These are phyloP conservation scores for Torymus texanus DNA, from an alignment of 2,888 invertebrate species.

Conservation along the genomic window DNA sequence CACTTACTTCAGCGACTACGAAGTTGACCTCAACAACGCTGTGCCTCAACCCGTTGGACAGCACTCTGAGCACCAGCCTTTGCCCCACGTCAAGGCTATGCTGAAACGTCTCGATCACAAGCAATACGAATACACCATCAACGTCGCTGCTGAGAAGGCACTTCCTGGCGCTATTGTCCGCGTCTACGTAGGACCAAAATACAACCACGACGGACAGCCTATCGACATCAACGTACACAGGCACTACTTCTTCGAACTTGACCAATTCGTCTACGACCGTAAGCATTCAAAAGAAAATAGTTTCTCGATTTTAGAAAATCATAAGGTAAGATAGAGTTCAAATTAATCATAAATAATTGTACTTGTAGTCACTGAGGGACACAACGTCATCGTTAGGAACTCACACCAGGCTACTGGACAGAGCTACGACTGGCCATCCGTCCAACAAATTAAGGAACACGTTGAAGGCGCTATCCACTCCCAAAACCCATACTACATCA, in stretches of 20 bases:
- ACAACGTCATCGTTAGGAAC: constrained; percentile 82
- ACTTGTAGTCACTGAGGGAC: constrained; percentile 78
- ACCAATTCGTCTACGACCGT: constrained; percentile 77
- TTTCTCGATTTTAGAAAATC: too few relatives aligned
- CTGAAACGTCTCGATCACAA: constrained; percentile 85
- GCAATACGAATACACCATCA: constrained; percentile 80
- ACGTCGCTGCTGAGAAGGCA: constrained; percentile 79
- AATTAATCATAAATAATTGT: neutral
- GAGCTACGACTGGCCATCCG: constrained; percentile 77
- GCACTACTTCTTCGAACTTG: constrained; percentile 81
- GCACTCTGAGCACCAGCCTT: constrained; percentile 69
- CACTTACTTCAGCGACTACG: constrained; percentile 83
- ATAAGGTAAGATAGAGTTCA: too few relatives aligned
- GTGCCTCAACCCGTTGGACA: constrained; percentile 60
- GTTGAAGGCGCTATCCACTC: constrained; percentile 77
- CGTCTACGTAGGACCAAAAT: constrained; percentile 83
- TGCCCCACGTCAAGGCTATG: constrained; percentile 78
- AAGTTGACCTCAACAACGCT: constrained; percentile 79
- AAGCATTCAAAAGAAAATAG: constrained; percentile 63
- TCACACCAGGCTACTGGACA: constrained; percentile 78
- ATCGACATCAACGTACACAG: constrained; percentile 79
- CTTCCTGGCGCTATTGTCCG: constrained; percentile 80
- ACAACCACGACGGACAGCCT: constrained; percentile 78
- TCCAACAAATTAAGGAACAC: constrained; percentile 80
- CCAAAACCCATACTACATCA: constrained; percentile 71